Conservation (phyloP, 64 coral and sea anemone genomes). For the Exaiptasia diaphana region DNA sequence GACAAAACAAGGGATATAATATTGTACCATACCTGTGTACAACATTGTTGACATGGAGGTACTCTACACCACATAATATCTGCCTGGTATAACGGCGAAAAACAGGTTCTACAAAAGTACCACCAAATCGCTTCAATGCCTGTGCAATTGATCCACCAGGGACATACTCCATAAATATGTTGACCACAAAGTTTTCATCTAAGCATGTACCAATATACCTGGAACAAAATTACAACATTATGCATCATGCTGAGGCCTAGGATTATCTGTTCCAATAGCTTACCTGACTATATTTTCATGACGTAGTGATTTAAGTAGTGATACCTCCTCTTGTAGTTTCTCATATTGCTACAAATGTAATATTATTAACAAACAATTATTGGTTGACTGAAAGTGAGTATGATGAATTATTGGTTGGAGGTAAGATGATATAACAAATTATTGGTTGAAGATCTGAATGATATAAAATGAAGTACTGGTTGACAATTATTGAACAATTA, state of each 20-base stretch:
- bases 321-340: slow-evolving; percentile 92
- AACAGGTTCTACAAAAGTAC: slow-evolving; percentile 75
- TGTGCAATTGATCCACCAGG: slow-evolving; percentile 90
- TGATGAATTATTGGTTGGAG: too few species aligned
- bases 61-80: slow-evolving; percentile 77
- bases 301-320: slow-evolving; percentile 76
- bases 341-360: slow-evolving; percentile 90
- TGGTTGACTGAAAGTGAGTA: too few species aligned
- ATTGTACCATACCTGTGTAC: slow-evolving; percentile 94
- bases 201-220: slow-evolving; percentile 93
- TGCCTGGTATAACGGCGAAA: slow-evolving; percentile 87
- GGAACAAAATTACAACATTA: not conserved
- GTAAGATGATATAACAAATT: too few species aligned
- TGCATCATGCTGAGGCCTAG: not conserved
- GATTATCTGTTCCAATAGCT: too few species aligned
- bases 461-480: too few species aligned
- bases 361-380: too few species aligned
- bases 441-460: too few species aligned
- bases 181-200: slow-evolving; percentile 66
- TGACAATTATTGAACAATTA: too few species aligned
- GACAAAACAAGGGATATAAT: too few species aligned
- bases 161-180: slow-evolving; percentile 96
- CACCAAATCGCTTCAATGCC: slow-evolving; percentile 16
- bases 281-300: slow-evolving; percentile 94
- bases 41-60: slow-evolving; percentile 91